Evolutionary conservation across 2,113 vertebrate species (phyloP), one percentile per base, ranked within the genome.

Genomic region (Sardina pilchardus): DNA sequence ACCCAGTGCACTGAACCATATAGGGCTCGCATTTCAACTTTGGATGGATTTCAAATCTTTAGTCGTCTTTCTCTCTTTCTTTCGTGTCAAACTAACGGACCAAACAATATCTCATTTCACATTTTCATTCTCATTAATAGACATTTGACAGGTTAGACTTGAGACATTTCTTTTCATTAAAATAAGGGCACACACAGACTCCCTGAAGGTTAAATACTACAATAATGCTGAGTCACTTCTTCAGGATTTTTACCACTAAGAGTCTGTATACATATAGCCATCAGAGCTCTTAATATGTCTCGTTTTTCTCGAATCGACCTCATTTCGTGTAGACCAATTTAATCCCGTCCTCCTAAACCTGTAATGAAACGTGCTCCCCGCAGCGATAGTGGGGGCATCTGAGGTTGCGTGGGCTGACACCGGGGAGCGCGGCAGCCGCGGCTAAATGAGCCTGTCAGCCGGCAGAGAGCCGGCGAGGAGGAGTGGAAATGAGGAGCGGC

Each of bases 371-470:
- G 71, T 1, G 71, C 26, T 78, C 26, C 30, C 14, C 39, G 12
- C 71, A 16, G 71, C 16, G 71, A 4, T 78, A 34, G 71, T 34
- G 71, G 17, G 71, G 71, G 30, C 71, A 78, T 14, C 16, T 34
- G 14, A 10, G 71, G 71, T 30, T 12, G 16, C 16, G 71, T 16
- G 5, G 71, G 71, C 34, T 36, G 71, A 16, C 71, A 36, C 71
- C 4, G 30, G 71, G 71, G 71, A 78, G 71, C 34, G 14, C 12
- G 1, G 26, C 63, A 34, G 63, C 8, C n/a, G 10, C 34, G 36
- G 71, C 71, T 36, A 39, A 78, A 78, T 78, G 71, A 78, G 71
- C 71, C 71, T 78, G 71, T 78, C 71, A 78, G 71, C 12, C 71
- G 26, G 71, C 71, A 36, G 71, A 30, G 39, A 67, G 71, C 30